Base-by-base conservation (phyloP, 2,888 invertebrate genomes). In the Athripsodes cinereus region DNA sequence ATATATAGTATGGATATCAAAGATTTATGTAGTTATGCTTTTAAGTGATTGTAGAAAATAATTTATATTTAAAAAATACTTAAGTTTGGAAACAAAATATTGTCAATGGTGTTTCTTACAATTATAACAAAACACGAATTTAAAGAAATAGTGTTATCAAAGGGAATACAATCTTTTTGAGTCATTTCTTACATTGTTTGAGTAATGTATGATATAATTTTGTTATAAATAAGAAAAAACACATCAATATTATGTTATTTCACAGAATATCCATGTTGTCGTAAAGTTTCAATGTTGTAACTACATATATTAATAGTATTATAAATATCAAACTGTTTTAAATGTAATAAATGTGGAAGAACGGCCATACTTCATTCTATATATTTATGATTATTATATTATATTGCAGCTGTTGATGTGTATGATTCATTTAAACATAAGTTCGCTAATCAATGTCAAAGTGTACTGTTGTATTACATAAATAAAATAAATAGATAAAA, bases 401-500 rank as follows among this genome's bases (percentile, higher is more conserved):
- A n/a, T n/a, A n/a, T n/a, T n/a, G 54, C 48, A 52, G 52, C 52
- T 58, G 53, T 55, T 55, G 53, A 58, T 58, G 58, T 52, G 57
- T 61, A 57, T 62, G 53, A 52, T 53, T 62, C 57, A 60, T 60
- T 60, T 64, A 62, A 60, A 58, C 56, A 60, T 65, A 60, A 65
- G 63, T 65, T 79, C 74, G 78, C 78, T 79, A 65, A 77, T 59
- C 53, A 61, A 71, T 76, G 77, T 79, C 78, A 78, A 76, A 74
- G 74, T 78, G 79, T 78, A 79, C 76, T 76, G 76, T 79, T 79
- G 79, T 79, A 66, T 78, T 76, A 76, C 76, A 76, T 79, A 75
- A 60, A 60, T 40, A 40, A 40, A 8, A 26, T n/a, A 26, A 26
- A 26, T 26, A 26, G 26, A 26, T 26, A 26, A 26, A 26, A 26